Conservation (phyloP, 2,113 vertebrate genomes). For the Phoenicopterus ruber region DNA sequence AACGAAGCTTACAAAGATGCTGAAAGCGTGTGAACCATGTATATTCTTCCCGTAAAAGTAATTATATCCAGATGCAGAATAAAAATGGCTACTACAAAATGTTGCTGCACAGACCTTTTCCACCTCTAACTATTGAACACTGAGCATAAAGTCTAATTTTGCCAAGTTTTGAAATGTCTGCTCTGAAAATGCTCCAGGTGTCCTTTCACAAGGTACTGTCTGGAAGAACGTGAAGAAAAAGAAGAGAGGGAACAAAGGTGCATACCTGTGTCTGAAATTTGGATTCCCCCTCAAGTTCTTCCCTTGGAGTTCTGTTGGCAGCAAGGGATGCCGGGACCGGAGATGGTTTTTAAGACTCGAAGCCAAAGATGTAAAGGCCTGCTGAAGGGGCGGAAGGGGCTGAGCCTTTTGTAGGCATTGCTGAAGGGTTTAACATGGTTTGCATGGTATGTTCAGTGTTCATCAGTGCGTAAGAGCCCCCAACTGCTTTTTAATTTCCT, state of each 20-base stretch:
- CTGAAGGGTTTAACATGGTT: background rate
- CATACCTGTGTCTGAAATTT: background rate
- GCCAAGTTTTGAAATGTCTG: background rate
- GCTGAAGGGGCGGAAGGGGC: background rate
- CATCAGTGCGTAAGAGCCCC: background rate
- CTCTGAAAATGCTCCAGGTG: background rate
- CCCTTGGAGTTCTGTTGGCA: background rate
- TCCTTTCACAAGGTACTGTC: background rate
- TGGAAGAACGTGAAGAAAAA: background rate
- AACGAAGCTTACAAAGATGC: background rate
- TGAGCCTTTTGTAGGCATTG: background rate
- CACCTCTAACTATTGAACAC: background rate
- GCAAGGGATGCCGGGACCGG: background rate
- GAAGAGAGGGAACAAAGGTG: background rate
- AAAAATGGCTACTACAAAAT: background rate
- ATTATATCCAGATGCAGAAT: slow-evolving; percentile 8
- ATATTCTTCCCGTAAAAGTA: background rate
- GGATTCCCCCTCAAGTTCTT: background rate
- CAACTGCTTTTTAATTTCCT: background rate
- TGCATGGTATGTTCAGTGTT: background rate
- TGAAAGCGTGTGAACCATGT: background rate
- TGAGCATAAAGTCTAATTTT: background rate
- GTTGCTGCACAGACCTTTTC: background rate
- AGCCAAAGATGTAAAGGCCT: background rate
- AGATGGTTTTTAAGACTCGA: background rate